Evolutionary conservation across 2,888 invertebrate species (phyloP), one percentile per base, ranked within the genome.

Genomic region (Neria commutata): DNA sequence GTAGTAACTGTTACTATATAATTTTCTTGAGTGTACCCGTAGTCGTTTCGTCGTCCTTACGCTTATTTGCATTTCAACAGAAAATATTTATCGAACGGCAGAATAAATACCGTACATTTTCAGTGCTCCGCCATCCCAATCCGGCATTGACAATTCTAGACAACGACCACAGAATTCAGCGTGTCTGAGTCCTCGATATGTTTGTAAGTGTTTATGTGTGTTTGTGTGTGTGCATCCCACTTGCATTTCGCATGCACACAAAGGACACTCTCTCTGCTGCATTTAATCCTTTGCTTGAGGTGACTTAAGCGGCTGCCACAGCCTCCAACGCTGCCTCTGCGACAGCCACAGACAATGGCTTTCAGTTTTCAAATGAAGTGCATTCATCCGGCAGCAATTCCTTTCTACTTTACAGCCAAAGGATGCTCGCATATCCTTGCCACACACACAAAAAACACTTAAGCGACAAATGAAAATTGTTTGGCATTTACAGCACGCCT

Each of bases 361-460:
- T 49, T 56, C 53, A 55, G 50, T 53, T 62, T 75, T 74, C 75
- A 73, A 69, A 64, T 69, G 70, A 73, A 73, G 72, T 73, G 71
- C 71, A 73, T 74, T 75, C 74, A 73, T 74, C 73, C 74, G 70
- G 67, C 67, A 67, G 69, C 70, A 73, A 74, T 75, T 70, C 74
- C 71, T 52, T 72, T 70, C 66, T 48, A 26, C 56, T n/a, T 55
- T 57, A 50, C 37, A 37, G 6, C 14, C 17, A 21, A 6, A 45
- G 25, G 17, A 53, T 48, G 25, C 33, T 55, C 14, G 16, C 40
- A 25, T 72, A 60, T 60, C 63, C 54, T 67, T 69, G 74, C 69
- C 72, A 74, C 69, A n/a, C n/a, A n/a, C n/a, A n/a, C n/a, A n/a
- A n/a, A n/a, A n/a, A n/a, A n/a, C n/a, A n/a, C 21, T 42, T 37